A percentile compares a stretch with the other conserved stretches of the same genome.
Conservation (phyloP, 2,113 vertebrate species). For the Paramisgurnus dabryanus region DNA sequence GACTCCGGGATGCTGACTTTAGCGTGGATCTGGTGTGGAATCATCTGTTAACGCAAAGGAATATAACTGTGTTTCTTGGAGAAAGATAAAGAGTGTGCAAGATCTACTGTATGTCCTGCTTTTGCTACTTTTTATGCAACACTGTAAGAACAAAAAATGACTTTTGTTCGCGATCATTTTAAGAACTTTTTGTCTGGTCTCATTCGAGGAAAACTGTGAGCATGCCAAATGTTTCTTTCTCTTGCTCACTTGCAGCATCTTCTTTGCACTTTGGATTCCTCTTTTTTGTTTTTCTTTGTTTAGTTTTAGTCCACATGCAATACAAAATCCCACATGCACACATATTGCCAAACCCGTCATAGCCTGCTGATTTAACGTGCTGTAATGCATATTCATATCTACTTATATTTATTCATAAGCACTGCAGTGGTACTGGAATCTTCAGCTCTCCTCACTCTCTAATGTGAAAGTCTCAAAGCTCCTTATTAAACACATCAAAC, state of each 20-base stretch:
- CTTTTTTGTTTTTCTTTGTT: neutral
- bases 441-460: conserved; percentile 18
- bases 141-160: conserved; percentile 65
- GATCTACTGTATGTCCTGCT: conserved; percentile 64
- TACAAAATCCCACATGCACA: neutral
- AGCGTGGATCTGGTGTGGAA: no score
- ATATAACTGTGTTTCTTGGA: conserved; percentile 45
- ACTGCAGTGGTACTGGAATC: conserved; percentile 43
- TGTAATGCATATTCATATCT: conserved; percentile 31
- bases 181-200: conserved; percentile 51
- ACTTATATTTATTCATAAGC: conserved; percentile 48
- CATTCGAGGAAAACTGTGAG: conserved; percentile 61
- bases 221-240: conserved; percentile 83
- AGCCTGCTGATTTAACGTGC: conserved; percentile 22
- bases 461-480: conserved; percentile 39
- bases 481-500: conserved; percentile 27
- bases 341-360: conserved; percentile 36
- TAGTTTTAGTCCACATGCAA: neutral
- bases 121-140: conserved; percentile 74
- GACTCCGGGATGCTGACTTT: no score
- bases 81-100: conserved; percentile 20
- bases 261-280: neutral
- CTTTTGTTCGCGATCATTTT: conserved; percentile 54
- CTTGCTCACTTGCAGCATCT: neutral
- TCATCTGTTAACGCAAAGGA: neutral